Base-by-base conservation (phyloP, 1,140 invertebrate genomes). In the Scylla paramamosain region DNA sequence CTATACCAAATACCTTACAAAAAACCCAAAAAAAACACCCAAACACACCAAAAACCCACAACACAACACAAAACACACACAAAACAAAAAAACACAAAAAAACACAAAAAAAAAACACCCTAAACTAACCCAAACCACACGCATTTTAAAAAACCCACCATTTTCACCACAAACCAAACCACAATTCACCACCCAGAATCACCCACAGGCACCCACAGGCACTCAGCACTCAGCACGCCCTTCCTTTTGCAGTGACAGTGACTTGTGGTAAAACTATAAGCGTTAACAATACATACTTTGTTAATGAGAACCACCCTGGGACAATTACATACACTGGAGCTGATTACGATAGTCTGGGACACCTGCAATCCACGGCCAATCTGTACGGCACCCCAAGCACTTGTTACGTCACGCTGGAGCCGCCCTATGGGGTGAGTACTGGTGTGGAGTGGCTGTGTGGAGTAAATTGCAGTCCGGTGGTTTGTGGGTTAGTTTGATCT, bases 221-320 rank as follows among this genome's bases (percentile, higher is more conserved):
- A n/a, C 59, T 16, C 90, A 25, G 3, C 8, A 39, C 31, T 16
- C n/a, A 32, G 67, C 31, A 39, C 45, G n/a, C 20, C 46, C 39
- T 31, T n/a, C 96, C 96, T 16, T 31, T n/a, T 96, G 96, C 97
- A 98, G 98, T 98, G 96, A 98, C 98, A 95, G 97, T 98, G 95
- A 98, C 97, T 8, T 99, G 98, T 96, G 98, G 98, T 28, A 97
- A 97, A n/a, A 98, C 98, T 93, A 98, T 98, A 7, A 97, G 97
- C 96, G 98, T 98, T 97, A 99, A 99, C 97, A 97, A 98, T 67
- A 99, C 98, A 0, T 99, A 99, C 96, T 98, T 99, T 96, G 98
- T 98, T 77, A 99, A 98, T 96, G 45, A 92, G 25, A 29, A 45
- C 96, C n/a, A 96, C 97, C 83, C 96, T 91, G 10, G 96, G 32